Evolutionary conservation across 2,888 invertebrate genomes (phyloP), one percentile per base, ranked within the genome.

Genomic region (Atethmia centrago): DNA sequence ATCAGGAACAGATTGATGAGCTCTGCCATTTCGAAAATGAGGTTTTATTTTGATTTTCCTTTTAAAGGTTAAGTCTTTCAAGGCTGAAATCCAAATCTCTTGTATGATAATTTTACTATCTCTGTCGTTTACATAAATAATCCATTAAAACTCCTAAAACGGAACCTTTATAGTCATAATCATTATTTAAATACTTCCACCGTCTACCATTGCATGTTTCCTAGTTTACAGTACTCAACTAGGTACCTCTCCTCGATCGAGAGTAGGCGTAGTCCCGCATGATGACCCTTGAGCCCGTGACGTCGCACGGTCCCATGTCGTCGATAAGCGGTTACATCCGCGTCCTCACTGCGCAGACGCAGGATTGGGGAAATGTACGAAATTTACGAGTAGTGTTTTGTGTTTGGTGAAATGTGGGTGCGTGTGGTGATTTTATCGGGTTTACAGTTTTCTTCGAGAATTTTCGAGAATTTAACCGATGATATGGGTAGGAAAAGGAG

Each of bases 251-350:
- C 42, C 36, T 74, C 42, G 62, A 79, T 59, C 12, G 76, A 67
- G 77, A 64, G 82, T 80, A 63, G 80, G 80, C 82, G 82, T 77
- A 28, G 71, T 83, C 72, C 71, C 72, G 76, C 71, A 69, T 77
- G 71, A 77, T 80, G 85, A 85, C 81, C 81, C 73, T 66, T 79
- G 65, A 55, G 83, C 77, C 73, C 65, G 75, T 86, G 81, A 74
- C 86, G 85, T 86, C 84, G 79, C 71, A 70, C 40, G 56, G 77
- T 78, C 65, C 66, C 68, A 64, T 71, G 76, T 72, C 65, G 76
- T 70, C 77, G 83, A 82, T 84, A 81, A 77, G 67, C 68, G 74
- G 69, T 64, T 74, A 84, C 77, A 87, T 80, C 74, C 71, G 63
- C 51, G 72, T 77, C 61, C 56, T 80, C 86, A 75, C 80, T 79